Evolutionary conservation across 2,888 invertebrate genomes (phyloP).

Genomic region (Xestia xanthographa): DNA sequence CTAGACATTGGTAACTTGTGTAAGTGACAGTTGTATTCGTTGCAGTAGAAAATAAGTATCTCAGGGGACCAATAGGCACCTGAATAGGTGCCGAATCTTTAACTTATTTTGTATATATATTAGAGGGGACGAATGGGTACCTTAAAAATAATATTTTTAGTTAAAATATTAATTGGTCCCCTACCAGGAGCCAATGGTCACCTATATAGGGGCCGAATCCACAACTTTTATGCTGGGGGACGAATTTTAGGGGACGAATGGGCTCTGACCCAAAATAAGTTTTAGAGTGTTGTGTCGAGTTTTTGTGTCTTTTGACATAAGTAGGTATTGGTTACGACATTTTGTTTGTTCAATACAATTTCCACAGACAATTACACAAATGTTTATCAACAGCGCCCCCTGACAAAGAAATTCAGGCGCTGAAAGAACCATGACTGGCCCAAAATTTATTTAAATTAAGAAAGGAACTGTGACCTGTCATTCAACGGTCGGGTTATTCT

Average conservation of each 20-base stretch:
- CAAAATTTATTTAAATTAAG: neutral
- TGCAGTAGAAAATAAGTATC: neutral
- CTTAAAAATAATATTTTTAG: too few species aligned
- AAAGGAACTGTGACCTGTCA: neutral
- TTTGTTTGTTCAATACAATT: neutral
- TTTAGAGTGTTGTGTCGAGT: neutral
- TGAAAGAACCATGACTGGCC: neutral
- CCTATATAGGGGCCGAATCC: too few species aligned
- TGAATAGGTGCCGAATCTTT: too few species aligned
- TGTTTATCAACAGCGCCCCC: neutral
- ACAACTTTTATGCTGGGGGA: too few species aligned
- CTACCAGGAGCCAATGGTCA: too few species aligned
- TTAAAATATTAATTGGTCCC: too few species aligned
- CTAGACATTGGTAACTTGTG: constrained; percentile 1
- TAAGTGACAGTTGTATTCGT: neutral
- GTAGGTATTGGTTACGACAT: too few species aligned
- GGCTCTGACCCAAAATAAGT: too few species aligned
- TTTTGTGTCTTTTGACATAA: neutral
- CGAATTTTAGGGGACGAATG: too few species aligned
- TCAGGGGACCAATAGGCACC: too few species aligned
- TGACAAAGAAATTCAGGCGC: neutral
- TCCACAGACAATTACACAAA: neutral
- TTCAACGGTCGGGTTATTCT: constrained; percentile 7
- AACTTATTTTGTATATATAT: too few species aligned
- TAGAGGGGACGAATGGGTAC: too few species aligned